Conservation (phyloP, 2,113 vertebrate genomes). For the Salvator merianae region DNA sequence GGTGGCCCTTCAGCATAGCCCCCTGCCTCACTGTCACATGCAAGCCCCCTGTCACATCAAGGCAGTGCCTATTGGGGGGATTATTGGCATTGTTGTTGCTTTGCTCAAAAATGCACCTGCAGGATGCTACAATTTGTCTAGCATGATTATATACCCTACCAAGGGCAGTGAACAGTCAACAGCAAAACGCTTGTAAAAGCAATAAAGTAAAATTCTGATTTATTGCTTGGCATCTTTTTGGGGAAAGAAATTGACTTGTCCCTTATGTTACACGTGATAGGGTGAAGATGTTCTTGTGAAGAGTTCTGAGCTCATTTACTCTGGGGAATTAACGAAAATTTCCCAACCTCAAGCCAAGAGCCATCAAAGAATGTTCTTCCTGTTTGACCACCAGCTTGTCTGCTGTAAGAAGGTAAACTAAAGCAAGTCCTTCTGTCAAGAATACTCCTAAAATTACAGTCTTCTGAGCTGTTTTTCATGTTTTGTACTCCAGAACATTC, state of each 20-base stretch:
- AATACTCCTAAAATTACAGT: not conserved
- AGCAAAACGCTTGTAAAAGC: too few relatives aligned
- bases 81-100: too few relatives aligned
- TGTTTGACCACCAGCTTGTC: conserved; percentile 96
- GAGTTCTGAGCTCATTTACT: conserved; percentile 95
- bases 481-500: not conserved
- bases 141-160: too few relatives aligned
- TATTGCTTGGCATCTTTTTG: not conserved
- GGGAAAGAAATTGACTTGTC: conserved; percentile 12
- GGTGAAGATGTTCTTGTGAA: conserved; percentile 91
- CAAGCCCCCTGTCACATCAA: too few relatives aligned
- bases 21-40: too few relatives aligned
- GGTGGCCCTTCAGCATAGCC: too few relatives aligned
- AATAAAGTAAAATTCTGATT: too few relatives aligned
- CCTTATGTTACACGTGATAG: conserved; percentile 67
- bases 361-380: conserved; percentile 95
- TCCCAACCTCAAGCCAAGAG: conserved; percentile 91
- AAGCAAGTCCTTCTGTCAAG: rapidly evolving
- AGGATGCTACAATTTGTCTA: too few relatives aligned
- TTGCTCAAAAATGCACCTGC: too few relatives aligned
- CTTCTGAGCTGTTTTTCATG: not conserved
- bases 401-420: conserved; percentile 93
- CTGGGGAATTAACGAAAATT: conserved; percentile 89
- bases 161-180: too few relatives aligned
- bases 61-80: too few relatives aligned